Evolutionary conservation across 2,888 invertebrate genomes (phyloP).

Genomic region (Aricia artaxerxes): DNA sequence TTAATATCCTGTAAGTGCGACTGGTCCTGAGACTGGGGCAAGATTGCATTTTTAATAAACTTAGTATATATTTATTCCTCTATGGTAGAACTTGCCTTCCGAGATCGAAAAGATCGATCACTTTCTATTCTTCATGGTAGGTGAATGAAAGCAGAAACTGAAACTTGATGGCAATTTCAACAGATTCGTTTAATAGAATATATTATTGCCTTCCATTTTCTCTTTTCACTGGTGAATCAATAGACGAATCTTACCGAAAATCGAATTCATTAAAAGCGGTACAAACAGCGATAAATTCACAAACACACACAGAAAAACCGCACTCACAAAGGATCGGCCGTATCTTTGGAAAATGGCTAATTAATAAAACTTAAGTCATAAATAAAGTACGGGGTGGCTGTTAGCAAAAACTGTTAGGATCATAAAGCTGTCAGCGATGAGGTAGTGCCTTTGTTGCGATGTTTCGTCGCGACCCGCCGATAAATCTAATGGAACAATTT

Average conservation of each 20-base stretch:
- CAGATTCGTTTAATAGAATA: no score
- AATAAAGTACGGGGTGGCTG: conserved; percentile 69
- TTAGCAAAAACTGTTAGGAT: conserved; percentile 80
- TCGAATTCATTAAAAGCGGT: conserved; percentile 8
- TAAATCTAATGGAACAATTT: conserved; percentile 76
- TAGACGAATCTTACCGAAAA: not conserved
- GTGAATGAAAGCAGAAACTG: no score
- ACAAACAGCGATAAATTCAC: conserved; percentile 18
- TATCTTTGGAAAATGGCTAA: conserved; percentile 69
- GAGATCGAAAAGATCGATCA: no score
- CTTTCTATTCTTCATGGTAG: no score
- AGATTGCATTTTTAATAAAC: no score
- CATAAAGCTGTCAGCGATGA: conserved; percentile 80
- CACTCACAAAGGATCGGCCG: conserved; percentile 26
- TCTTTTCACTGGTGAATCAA: not conserved
- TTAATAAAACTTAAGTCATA: conserved; percentile 77
- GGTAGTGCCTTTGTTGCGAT: conserved; percentile 76
- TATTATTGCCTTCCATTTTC: no score
- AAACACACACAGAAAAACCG: conserved; percentile 26
- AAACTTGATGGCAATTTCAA: no score
- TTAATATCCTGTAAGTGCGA: no score
- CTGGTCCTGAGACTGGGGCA: no score
- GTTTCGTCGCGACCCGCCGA: conserved; percentile 61
- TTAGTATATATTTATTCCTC: no score
- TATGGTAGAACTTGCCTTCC: no score